Evolutionary conservation across 2,888 invertebrate species (phyloP).

Genomic region (Orthonevra nobilis): DNA sequence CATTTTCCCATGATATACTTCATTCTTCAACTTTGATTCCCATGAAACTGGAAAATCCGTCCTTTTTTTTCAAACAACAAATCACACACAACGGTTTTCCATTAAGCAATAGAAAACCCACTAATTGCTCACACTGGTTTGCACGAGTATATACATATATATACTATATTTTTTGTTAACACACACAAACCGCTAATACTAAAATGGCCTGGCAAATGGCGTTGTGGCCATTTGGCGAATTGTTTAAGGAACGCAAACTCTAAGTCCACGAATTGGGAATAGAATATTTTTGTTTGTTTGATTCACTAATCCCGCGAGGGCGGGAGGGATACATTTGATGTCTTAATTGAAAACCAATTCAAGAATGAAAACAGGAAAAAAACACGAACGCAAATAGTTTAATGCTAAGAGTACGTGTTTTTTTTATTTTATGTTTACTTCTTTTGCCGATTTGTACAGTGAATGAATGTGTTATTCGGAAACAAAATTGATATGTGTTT

Average conservation of each 20-base stretch:
- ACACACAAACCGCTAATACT: too few species aligned
- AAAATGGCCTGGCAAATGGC: too few species aligned
- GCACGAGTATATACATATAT: too few species aligned
- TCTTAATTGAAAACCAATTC: constrained; percentile 26
- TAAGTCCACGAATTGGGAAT: constrained; percentile 5
- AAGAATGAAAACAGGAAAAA: neutral
- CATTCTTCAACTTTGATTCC: constrained; percentile 3
- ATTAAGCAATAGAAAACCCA: constrained; percentile 11
- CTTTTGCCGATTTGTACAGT: too few species aligned
- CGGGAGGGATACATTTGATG: neutral
- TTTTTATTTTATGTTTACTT: too few species aligned
- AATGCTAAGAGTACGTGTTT: constrained; percentile 3
- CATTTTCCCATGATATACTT: constrained; percentile 37
- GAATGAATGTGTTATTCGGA: too few species aligned
- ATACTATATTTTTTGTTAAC: too few species aligned
- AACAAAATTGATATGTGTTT: too few species aligned
- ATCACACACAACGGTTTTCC: neutral
- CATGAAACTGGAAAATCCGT: constrained; percentile 22
- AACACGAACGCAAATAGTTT: too few species aligned
- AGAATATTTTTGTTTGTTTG: neutral
- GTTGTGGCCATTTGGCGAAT: constrained; percentile 13
- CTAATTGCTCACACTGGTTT: constrained; percentile 23
- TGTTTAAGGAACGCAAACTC: constrained; percentile 20
- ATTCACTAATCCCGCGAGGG: neutral
- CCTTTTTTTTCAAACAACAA: neutral